Conservation (phyloP, 92 coral and sea anemone genomes). For the Zoanthus sociatus region DNA sequence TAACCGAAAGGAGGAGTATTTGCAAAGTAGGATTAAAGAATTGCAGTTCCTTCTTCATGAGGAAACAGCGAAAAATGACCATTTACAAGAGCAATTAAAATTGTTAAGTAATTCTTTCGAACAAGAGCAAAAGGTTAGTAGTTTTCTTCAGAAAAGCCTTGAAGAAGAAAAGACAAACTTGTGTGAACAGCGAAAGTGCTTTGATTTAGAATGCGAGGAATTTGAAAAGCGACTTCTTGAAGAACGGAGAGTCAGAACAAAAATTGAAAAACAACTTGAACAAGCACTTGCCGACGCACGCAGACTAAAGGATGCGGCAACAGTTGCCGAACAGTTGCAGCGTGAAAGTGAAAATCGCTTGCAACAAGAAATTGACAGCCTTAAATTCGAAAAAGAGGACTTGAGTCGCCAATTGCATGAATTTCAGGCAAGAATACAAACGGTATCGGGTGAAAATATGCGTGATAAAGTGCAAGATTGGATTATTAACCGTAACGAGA, state of each 20-base stretch:
- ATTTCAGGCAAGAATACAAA: neutral
- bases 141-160: conserved; percentile 54
- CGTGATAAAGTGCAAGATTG: conserved; percentile 73
- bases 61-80: conserved; percentile 40
- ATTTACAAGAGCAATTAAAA: conserved; percentile 59
- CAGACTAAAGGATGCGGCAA: conserved; percentile 27
- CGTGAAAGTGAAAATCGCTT: conserved; percentile 56
- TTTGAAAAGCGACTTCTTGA: conserved; percentile 85
- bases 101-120: conserved; percentile 53
- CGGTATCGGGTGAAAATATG: conserved; percentile 2
- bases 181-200: conserved; percentile 75
- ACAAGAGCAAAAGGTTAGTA: conserved; percentile 48
- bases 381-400: conserved; percentile 35
- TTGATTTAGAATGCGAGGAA: conserved; percentile 82
- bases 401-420: neutral
- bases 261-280: conserved; percentile 68
- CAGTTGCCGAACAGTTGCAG: conserved; percentile 47
- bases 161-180: conserved; percentile 69
- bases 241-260: conserved; percentile 75
- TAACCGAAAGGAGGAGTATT: conserved; percentile 1
- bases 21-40: conserved; percentile 17
- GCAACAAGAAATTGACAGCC: conserved; percentile 50
- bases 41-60: conserved; percentile 26
- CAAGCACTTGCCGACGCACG: conserved; percentile 26
- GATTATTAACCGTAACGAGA: conserved; percentile 86